These are phyloP conservation scores for Adelges cooleyi DNA, from an alignment of 1,140 invertebrate genomes.

Conservation along the genomic window DNA sequence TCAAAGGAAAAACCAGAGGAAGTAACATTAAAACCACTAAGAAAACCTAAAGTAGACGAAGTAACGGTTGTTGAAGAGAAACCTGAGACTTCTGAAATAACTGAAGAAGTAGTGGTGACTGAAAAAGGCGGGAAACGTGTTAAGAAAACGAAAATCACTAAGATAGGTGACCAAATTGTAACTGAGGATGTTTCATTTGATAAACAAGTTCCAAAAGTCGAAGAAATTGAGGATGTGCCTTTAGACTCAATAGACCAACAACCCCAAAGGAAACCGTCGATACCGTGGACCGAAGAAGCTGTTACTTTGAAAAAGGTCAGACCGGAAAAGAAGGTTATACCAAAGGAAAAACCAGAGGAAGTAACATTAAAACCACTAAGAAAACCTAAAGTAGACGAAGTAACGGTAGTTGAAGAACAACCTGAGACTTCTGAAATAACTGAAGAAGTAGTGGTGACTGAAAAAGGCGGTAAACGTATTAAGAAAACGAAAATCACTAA, in stretches of 20 bases:
- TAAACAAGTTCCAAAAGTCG: background rate
- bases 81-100: background rate
- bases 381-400: constrained; percentile 33
- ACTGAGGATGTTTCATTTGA: background rate
- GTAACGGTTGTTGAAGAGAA: too few relatives aligned
- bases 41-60: background rate
- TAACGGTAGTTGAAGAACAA: constrained; percentile 35
- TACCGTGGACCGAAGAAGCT: constrained; percentile 30
- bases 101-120: background rate
- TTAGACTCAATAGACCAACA: constrained; percentile 16
- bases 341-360: background rate
- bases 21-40: constrained; percentile 34
- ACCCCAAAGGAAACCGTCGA: constrained; percentile 16
- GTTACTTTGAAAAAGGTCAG: constrained; percentile 32
- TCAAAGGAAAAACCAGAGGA: constrained; percentile 38
- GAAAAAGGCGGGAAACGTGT: too few relatives aligned
- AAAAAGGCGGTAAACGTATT: constrained; percentile 23
- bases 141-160: background rate
- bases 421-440: constrained; percentile 35
- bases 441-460: constrained; percentile 37
- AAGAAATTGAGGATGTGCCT: constrained; percentile 3
- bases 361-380: constrained; percentile 29
- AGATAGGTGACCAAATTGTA: background rate
- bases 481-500: constrained; percentile 26
- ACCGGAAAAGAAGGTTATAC: constrained; percentile 14